Evolutionary conservation across 2,113 vertebrate genomes (phyloP), one percentile per base, ranked within the genome.

Genomic region (Thermophis baileyi): DNA sequence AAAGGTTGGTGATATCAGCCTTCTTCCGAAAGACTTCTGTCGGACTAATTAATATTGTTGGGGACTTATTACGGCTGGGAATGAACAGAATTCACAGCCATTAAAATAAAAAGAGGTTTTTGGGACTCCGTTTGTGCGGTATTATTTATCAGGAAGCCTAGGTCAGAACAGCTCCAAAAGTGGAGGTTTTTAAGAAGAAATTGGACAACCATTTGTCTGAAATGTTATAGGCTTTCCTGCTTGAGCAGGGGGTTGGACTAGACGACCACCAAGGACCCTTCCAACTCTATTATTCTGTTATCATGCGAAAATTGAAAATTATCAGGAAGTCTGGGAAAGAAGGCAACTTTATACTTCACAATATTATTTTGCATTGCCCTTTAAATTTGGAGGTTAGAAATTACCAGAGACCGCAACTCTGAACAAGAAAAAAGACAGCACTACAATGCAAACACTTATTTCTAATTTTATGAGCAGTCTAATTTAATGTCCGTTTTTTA

Each of bases 401-500:
- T 35, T 12, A 47, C 4, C 74, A 90, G 81, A 50, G 88, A 53
- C 25, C 63, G 16, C 46, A 53, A 81, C 20, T 44, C n/a, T 85
- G 47, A 53, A 92, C 47, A 89, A 89, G 55, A 85, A 89, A 90
- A 53, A 60, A 27, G 22, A 86, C 35, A 50, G 20, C 49, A 51
- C 20, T 54, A 40, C 53, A 86, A 86, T 63, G 53, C 51, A 93
- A 60, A 93, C 9, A 14, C 47, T 87, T 90, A 63, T 93, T 93
- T 90, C n/a, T 93, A 87, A 90, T 63, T 90, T 93, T 69, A 92
- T 85, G 55, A 85, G 47, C 54, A 90, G 81, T 49, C 54, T 93
- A 47, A 86, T 93, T n/a, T 24, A 90, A 93, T 90, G 46, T 54
- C 89, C 51, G 30, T 90, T 93, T 93, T 57, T 50, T 2, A 81